A percentile compares a stretch with the other conserved stretches of the same genome.
These are phyloP conservation scores for Montipora cactus DNA, from an alignment of 64 coral and sea anemone genomes.

Conservation along the genomic window DNA sequence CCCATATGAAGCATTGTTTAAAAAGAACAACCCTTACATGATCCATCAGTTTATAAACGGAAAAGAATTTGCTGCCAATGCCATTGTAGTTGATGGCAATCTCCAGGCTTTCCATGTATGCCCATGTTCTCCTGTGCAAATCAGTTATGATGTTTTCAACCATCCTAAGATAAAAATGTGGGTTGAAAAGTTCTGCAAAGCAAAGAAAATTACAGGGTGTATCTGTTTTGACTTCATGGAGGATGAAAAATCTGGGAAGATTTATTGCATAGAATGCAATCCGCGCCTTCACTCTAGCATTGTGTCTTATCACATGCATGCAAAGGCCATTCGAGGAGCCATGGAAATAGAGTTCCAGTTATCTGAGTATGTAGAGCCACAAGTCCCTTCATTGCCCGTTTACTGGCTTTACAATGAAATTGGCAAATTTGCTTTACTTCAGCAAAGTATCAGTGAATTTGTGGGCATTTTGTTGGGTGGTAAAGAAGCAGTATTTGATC, in stretches of 20 bases:
- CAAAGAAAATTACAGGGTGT: slow-evolving; percentile 57
- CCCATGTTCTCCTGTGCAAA: slow-evolving; percentile 49
- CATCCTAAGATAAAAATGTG: slow-evolving; percentile 38
- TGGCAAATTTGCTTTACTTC: slow-evolving; percentile 24
- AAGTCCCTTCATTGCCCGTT: slow-evolving; percentile 11
- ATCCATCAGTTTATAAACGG: slow-evolving; percentile 67
- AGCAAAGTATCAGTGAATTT: slow-evolving; percentile 37
- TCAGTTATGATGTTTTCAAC: slow-evolving; percentile 36
- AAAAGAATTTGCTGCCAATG: slow-evolving; percentile 48
- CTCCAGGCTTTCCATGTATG: slow-evolving; percentile 29
- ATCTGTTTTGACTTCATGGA: slow-evolving; percentile 66
- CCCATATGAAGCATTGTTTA: slow-evolving; percentile 19
- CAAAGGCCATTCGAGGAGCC: slow-evolving; percentile 46
- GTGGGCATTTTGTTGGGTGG: not conserved
- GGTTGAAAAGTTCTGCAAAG: slow-evolving; percentile 49
- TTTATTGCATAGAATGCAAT: slow-evolving; percentile 80
- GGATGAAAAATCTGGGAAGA: slow-evolving; percentile 16
- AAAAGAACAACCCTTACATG: slow-evolving; percentile 7
- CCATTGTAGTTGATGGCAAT: slow-evolving; percentile 24
- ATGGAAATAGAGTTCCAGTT: slow-evolving; percentile 46
- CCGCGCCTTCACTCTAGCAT: slow-evolving; percentile 58
- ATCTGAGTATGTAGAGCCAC: slow-evolving; percentile 8
- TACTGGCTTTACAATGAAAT: slow-evolving; percentile 78
- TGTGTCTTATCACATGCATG: slow-evolving; percentile 20
- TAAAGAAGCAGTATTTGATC: slow-evolving; percentile 60